Evolutionary conservation across 2,797 vertebrate species (phyloP).

Genomic region (Rhadinocentrus ornatus): DNA sequence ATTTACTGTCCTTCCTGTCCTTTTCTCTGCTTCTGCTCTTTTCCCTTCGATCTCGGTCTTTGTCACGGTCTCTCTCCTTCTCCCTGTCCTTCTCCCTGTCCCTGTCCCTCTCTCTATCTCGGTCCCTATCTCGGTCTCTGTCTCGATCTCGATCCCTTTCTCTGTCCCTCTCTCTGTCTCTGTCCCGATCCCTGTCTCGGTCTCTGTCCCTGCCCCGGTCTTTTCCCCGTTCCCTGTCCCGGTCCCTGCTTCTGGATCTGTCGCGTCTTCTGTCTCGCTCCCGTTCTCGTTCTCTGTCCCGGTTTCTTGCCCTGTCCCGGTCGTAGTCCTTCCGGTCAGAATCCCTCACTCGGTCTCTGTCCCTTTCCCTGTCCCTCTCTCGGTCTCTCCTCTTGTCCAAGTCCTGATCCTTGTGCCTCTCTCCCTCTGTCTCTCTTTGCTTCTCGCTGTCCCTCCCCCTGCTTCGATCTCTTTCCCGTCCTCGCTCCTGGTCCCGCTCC

Average conservation of each 20-base stretch:
- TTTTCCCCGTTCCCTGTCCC: constrained; percentile 19
- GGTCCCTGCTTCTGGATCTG: constrained; percentile 17
- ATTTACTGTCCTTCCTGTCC: constrained; percentile 76
- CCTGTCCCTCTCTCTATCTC: too few relatives aligned
- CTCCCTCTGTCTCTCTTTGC: constrained; percentile 42
- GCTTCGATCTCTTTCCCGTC: constrained; percentile 61
- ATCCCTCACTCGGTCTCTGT: constrained; percentile 2
- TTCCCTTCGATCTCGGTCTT: constrained; percentile 2
- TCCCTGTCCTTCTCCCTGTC: constrained; percentile 34
- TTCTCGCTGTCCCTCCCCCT: constrained; percentile 52
- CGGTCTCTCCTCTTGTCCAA: constrained; percentile 42
- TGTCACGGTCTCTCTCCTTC: constrained; percentile 21
- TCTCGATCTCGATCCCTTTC: constrained; percentile 18
- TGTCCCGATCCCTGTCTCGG: constrained; percentile 10
- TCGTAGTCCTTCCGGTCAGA: constrained; percentile 54
- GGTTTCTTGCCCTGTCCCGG: constrained; percentile 28
- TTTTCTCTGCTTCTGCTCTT: background rate
- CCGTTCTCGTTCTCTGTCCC: constrained; percentile 13
- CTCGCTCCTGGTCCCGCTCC: constrained; percentile 46
- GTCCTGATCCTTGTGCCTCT: constrained; percentile 54
- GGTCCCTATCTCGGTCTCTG: constrained; percentile 4
- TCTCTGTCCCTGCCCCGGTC: constrained; percentile 29
- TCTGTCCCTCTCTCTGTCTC: constrained; percentile 23
- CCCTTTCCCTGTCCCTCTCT: constrained; percentile 46
- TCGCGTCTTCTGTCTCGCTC: constrained; percentile 25